Percentiles rank a stretch among this genome's conserved stretches.
phyloP scores from a whole-genome alignment of 2,113 vertebrate genomes.

The Crotalus helleri region DNA sequence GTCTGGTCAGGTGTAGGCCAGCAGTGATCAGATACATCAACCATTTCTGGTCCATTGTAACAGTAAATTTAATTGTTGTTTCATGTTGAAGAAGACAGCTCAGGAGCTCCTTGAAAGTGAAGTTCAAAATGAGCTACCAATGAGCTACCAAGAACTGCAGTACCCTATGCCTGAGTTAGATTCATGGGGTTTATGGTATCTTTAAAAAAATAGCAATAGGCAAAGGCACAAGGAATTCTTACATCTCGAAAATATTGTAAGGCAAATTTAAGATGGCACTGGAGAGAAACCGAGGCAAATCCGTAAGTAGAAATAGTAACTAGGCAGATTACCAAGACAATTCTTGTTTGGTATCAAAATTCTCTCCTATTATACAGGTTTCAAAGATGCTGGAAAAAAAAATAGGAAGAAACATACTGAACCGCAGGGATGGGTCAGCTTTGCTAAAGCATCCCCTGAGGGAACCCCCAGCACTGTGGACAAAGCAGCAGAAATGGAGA shows the following conservation, averaged over 20 bases:
- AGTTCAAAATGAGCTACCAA: not conserved
- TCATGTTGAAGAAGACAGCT: not conserved
- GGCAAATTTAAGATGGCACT: conserved; percentile 23
- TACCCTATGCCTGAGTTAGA: not conserved
- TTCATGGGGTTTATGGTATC: not conserved
- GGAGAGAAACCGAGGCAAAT: conserved; percentile 15
- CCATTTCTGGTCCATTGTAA: not conserved
- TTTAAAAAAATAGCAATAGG: not conserved
- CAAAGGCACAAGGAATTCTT: conserved; percentile 25
- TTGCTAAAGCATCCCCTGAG: not conserved
- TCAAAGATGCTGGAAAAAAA: not conserved
- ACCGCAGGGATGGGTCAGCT: not conserved
- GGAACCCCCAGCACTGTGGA: not conserved
- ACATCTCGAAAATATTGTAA: not conserved
- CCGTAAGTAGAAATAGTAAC: not conserved
- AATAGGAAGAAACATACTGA: not conserved
- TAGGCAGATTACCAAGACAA: not conserved
- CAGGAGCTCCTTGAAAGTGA: not conserved
- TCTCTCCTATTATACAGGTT: not conserved
- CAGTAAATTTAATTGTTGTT: not conserved
- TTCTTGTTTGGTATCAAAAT: not conserved
- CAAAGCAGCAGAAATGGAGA: not conserved
- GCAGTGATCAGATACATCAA: not conserved
- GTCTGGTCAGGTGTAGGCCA: not conserved
- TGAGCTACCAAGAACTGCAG: not conserved